phyloP scores from a whole-genome alignment of 2,888 invertebrate genomes.

The Meliscaeva auricollis region DNA sequence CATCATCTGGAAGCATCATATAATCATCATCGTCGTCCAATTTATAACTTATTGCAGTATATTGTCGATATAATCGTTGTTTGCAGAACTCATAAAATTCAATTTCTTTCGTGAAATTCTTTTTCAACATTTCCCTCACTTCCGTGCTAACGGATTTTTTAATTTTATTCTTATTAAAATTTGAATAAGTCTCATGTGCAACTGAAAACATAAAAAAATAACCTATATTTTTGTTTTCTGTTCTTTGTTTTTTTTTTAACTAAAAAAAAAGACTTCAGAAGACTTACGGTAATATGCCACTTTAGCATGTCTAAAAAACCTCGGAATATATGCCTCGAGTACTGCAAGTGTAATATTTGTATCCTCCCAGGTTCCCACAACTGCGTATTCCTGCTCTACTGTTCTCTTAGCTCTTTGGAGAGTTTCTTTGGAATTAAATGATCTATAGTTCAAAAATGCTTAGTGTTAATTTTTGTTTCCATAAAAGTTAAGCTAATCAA shows the following conservation, averaged over 20 bases:
- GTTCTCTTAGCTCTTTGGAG: conserved; percentile 93
- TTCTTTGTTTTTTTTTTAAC: background rate
- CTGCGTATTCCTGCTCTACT: conserved; percentile 94
- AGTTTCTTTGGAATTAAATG: conserved; percentile 92
- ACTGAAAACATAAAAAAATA: conserved; percentile 78
- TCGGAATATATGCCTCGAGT: conserved; percentile 92
- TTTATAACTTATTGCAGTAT: conserved; percentile 86
- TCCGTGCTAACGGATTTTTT: conserved; percentile 86
- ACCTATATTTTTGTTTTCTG: background rate
- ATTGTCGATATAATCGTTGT: conserved; percentile 92
- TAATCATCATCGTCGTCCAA: conserved; percentile 79
- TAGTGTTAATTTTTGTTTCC: background rate
- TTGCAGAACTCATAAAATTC: conserved; percentile 96
- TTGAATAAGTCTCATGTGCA: conserved; percentile 80
- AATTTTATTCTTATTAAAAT: conserved; percentile 90
- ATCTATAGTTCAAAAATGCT: conserved; percentile 84
- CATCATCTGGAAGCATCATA: conserved; percentile 79
- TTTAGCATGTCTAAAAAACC: conserved; percentile 91
- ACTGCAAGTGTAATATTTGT: conserved; percentile 93
- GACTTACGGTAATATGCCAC: conserved; percentile 91
- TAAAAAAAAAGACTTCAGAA: background rate
- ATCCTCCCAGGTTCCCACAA: conserved; percentile 95
- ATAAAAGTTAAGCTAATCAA: too few relatives aligned
- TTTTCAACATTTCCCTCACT: conserved; percentile 91
- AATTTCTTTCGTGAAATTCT: conserved; percentile 94